Base-by-base conservation (phyloP, 2,113 vertebrate species). In the Eretmochelys imbricata region DNA sequence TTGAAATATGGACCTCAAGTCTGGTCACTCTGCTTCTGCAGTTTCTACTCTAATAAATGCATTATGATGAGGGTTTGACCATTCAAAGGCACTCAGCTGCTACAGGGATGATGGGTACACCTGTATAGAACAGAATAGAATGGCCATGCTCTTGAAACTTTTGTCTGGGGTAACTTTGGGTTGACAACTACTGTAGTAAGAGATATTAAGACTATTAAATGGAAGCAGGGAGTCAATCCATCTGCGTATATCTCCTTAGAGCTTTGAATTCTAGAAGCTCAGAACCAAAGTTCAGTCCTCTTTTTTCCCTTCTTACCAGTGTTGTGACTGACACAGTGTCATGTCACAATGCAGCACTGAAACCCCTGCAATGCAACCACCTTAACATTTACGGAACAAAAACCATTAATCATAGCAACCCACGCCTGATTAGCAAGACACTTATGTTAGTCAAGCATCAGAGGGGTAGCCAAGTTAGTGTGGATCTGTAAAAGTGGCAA, bases 11-110 rank as follows among this genome's bases (percentile, higher is more conserved):
- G 91, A 84, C 82, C 51, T 91, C 91, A 92, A 93, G 92, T 55
- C 92, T 84, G 92, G 94, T 90, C 95, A 92, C 93, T 96, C 91
- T 97, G 95, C 94, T 97, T 96, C 91, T 95, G 93, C 95, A 42
- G 84, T 95, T 98, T 98, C 94, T 97, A 96, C 96, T 86, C 95
- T 97, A 97, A 97, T 98, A 97, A 98, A 97, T 91, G 25, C 24
- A 14, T 29, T 27, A 59, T 59, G 57, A 29, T 29, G 10, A 59
- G 57, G 12, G 27, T 59, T 59, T 59, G 5, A 16, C 29, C 24
- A 51, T n/a, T 31, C 29, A 19, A 53, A 35, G 20, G 5, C 29
- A n/a, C 35, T 80, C 49, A 51, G 31, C n/a, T 8, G 53, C 78
- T 9, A 50, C 29, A 0, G 0, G 6, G 35, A n/a, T 69, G 35